Evolutionary conservation across 2,113 vertebrate genomes (phyloP), one percentile per base, ranked within the genome.

Genomic region (Sorex fumeus): DNA sequence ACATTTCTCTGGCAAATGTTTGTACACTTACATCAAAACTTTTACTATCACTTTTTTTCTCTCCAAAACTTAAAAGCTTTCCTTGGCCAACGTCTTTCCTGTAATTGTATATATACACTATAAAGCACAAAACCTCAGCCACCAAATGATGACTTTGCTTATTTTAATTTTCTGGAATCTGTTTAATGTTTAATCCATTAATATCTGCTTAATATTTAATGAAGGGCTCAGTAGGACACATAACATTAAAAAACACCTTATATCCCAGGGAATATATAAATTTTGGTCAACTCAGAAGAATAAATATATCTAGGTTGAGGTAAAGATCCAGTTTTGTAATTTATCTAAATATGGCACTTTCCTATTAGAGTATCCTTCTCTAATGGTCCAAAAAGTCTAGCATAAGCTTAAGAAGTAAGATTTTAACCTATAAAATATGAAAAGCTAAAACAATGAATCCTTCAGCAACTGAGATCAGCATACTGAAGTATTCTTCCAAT

Each of bases 151-250:
- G 64, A 87, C 81, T 93, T 91, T 88, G 67, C 79, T 84, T 88
- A 75, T 78, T 95, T 91, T 88, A 95, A 91, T 87, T 91, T 88
- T 87, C 88, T 96, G 77, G 64, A 91, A 77, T 95, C 64, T 28
- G 4, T 76, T 88, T 94, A 88, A 93, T 85, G 66, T 82, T 96
- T 84, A 95, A 95, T 97, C 83, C 82, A 93, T 94, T 95, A 93
- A 87, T 92, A 95, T 70, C 16, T 76, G 12, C 47, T 97, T 92
- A 95, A 96, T 95, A 94, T 93, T 96, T 93, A 89, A 95, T 87
- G 74, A 94, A 27, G 27, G n/a, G 77, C 19, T 86, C 28, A 45
- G 74, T 50, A 93, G 88, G 40, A 75, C 70, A 84, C 76, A 74
- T 78, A 45, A 27, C 30, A 84, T 19, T 93, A 27, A 79, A 34